phyloP scores from a whole-genome alignment of 2,113 vertebrate genomes.

The Thamnophis sirtalis region DNA sequence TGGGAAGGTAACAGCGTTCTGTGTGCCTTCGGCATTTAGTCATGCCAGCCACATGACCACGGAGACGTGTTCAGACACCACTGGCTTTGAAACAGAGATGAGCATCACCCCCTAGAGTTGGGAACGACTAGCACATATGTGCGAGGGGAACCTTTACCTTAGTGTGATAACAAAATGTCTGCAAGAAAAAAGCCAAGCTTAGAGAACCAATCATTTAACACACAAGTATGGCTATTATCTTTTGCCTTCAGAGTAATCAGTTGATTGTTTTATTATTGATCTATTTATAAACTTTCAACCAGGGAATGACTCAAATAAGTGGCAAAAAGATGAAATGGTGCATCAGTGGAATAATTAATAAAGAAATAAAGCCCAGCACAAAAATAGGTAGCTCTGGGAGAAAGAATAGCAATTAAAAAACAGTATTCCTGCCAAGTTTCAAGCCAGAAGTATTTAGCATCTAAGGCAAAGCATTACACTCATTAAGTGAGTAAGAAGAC shows the following conservation, averaged over 20 bases:
- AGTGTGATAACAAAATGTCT: neutral
- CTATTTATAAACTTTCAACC: neutral
- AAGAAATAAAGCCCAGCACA: neutral
- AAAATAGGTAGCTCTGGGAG: neutral
- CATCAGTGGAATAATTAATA: neutral
- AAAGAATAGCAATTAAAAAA: neutral
- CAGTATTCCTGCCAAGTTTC: neutral
- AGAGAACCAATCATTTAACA: neutral
- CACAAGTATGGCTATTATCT: neutral
- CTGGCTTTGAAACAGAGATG: too few relatives aligned
- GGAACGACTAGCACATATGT: too few relatives aligned
- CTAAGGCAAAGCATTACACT: neutral
- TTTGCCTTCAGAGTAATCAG: neutral
- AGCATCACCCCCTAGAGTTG: too few relatives aligned
- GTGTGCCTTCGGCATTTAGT: too few relatives aligned
- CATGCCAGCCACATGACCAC: too few relatives aligned
- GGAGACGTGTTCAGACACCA: too few relatives aligned
- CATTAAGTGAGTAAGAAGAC: neutral
- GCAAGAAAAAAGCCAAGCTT: neutral
- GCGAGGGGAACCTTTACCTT: too few relatives aligned
- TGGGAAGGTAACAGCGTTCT: too few relatives aligned
- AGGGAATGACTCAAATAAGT: neutral
- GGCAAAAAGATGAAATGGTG: neutral
- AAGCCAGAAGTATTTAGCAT: neutral
- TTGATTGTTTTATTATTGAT: neutral